Base-by-base conservation (phyloP, 2,888 invertebrate genomes). In the Fragum whitleyi region DNA sequence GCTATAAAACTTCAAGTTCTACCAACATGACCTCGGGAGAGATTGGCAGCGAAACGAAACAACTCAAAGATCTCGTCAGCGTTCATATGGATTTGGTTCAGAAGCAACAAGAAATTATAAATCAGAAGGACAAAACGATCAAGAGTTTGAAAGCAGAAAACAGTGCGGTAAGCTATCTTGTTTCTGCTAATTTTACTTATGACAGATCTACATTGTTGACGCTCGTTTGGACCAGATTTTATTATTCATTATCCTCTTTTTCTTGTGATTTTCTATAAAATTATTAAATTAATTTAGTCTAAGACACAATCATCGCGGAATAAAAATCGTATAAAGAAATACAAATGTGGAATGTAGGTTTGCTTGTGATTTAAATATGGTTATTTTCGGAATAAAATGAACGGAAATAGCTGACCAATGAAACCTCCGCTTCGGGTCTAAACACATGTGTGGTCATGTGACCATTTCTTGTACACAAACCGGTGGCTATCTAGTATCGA, bases 51-150 rank as follows among this genome's bases (percentile, higher is more conserved):
- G 89, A 90, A 87, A 84, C 90, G 6, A 90, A 90, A 80, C 91
- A 91, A 26, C 85, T 94, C 74, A 93, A 97, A 94, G 96, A 97
- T 86, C 96, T 98, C 92, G 95, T 97, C 85, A 94, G 97, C 79
- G 95, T 97, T 87, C 97, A 98, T 93, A 95, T 98, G 90, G 97
- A 98, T 94, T 95, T 98, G 83, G 97, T 98, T 92, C 97, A 97
- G 93, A 97, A 97, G 94, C 97, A 98, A 94, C 97, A 97, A 91
- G 97, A 97, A 91, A 96, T 96, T 90, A 95, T 98, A 85, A 95
- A 96, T 87, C 96, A 96, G 88, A 97, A 96, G 94, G 97, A 98
- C 89, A 97, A 96, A 93, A 95, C 96, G 72, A 95, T 97, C 85
- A 95, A 96, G 78, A 95, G 96, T 74, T 94, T 97, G 47, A 95